phyloP scores from a whole-genome alignment of 2,888 invertebrate species.

The Athrips mouffetella region DNA sequence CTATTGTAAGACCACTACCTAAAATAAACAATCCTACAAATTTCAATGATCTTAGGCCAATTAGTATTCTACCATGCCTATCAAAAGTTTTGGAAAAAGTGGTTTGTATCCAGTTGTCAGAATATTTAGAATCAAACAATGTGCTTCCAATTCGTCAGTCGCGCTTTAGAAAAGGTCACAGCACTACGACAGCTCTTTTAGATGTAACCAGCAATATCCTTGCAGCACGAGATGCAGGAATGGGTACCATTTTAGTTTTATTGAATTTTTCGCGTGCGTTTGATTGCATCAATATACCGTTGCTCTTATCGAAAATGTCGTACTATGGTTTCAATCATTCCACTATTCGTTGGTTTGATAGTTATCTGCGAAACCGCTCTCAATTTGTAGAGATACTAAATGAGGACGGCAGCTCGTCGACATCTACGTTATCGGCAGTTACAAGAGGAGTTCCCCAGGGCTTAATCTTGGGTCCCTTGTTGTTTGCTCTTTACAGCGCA shows the following conservation, averaged over 20 bases:
- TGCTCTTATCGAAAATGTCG: constrained; percentile 10
- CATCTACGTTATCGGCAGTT: not conserved
- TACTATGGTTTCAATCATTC: constrained; percentile 1
- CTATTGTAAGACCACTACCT: not conserved
- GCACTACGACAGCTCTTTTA: constrained; percentile 25
- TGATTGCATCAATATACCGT: constrained; percentile 15
- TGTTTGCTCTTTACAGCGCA: constrained; percentile 13
- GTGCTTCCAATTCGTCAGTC: constrained; percentile 24
- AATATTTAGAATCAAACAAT: not conserved
- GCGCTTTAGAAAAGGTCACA: constrained; percentile 19
- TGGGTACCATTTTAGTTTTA: constrained; percentile 22
- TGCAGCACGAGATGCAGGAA: constrained; percentile 18
- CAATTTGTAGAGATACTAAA: not conserved
- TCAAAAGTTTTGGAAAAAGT: not conserved
- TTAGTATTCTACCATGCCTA: not conserved
- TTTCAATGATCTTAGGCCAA: not conserved
- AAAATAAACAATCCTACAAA: not conserved
- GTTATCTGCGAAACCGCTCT: constrained; percentile 6
- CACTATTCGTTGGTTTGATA: constrained; percentile 9
- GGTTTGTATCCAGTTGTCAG: not conserved
- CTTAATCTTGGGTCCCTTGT: constrained; percentile 17
- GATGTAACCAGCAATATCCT: constrained; percentile 24
- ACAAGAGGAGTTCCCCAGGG: constrained; percentile 17
- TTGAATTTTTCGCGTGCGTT: constrained; percentile 32
- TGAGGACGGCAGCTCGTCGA: not conserved